Evolutionary conservation across 2,888 invertebrate species (phyloP), one percentile per base, ranked within the genome.

Genomic region (Odontomyia ornata): DNA sequence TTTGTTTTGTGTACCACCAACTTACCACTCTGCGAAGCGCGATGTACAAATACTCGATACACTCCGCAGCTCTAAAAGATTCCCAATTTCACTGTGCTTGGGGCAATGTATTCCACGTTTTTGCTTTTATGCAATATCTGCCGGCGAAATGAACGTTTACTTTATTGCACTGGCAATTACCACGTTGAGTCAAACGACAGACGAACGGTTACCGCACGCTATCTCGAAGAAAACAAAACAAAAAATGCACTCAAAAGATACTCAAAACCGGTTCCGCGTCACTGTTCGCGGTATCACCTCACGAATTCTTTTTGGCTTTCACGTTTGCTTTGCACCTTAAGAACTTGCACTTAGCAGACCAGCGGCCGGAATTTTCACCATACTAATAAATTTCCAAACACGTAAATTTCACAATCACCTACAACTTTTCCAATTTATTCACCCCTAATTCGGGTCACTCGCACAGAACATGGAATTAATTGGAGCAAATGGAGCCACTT

Each of bases 261-360:
- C 15, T 52, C 27, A 18, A n/a, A 71, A 71, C 71, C 71, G 71
- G 71, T 71, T 71, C 67, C 67, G 21, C n/a, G 43, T 27, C 15
- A 23, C 43, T 1, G 21, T 5, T 27, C 27, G 21, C 30, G 36
- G n/a, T 30, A 36, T 71, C 71, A 71, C 71, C 52, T 5, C 23
- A 25, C 5, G 36, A 71, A 52, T n/a, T n/a, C n/a, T n/a, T n/a
- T n/a, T n/a, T n/a, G n/a, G n/a, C n/a, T n/a, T n/a, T n/a, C n/a
- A n/a, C n/a, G n/a, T n/a, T n/a, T n/a, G n/a, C n/a, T n/a, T 71
- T 71, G 52, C 71, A 71, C 71, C 52, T 71, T 25, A 5, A 71
- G 71, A 71, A 71, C 71, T 47, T 71, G 71, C 71, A 71, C 71
- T 71, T 25, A 27, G n/a, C 13, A 52, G 71, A 71, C 71, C 71